Base-by-base conservation (phyloP, 1,140 invertebrate species). In the Diorhabda elongata region DNA sequence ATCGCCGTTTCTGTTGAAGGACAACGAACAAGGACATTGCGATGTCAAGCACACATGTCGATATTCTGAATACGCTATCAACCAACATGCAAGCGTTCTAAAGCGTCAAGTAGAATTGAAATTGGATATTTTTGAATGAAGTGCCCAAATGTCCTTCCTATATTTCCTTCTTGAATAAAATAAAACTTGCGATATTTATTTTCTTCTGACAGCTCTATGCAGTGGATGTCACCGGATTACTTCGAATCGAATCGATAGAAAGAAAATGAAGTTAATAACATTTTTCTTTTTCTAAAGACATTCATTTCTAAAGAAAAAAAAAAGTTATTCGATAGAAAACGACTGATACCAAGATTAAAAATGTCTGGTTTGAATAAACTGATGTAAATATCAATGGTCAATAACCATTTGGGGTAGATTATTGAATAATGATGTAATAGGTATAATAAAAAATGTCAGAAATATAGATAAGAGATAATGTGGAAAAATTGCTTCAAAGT, bases 61-160 rank as follows among this genome's bases (percentile, higher is more conserved):
- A 66, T 66, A 66, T 61, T 45, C 58, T 60, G 65, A 67, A 44
- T 60, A 44, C 58, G 7, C 42, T 60, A 59, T 67, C 58, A 67
- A 47, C 57, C n/a, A 26, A 59, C 26, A 52, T 61, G 8, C 65
- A 60, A 57, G 60, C 58, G 58, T 64, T 43, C 58, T 45, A 60
- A 67, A 67, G 65, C 57, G 65, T 58, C 65, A 41, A 59, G 11
- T 58, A 44, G 58, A 60, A 67, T 60, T 60, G 65, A 67, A 67
- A 67, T 67, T 59, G 58, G 65, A 61, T 67, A 67, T 67, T 61
- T 67, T 41, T 47, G 65, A 44, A 67, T 67, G 65, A 59, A 61
- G 42, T 61, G 58, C 57, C n/a, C 58, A 57, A 65, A 65, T 65
- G 64, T 57, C 61, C 47, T n/a, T 52, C 47, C 47, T 52, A 52